A percentile compares a stretch with the other conserved stretches of the same genome.
These are phyloP conservation scores for Patiria miniata DNA, from an alignment of 35 echinoderm and acorn worm genomes.

Conservation along the genomic window DNA sequence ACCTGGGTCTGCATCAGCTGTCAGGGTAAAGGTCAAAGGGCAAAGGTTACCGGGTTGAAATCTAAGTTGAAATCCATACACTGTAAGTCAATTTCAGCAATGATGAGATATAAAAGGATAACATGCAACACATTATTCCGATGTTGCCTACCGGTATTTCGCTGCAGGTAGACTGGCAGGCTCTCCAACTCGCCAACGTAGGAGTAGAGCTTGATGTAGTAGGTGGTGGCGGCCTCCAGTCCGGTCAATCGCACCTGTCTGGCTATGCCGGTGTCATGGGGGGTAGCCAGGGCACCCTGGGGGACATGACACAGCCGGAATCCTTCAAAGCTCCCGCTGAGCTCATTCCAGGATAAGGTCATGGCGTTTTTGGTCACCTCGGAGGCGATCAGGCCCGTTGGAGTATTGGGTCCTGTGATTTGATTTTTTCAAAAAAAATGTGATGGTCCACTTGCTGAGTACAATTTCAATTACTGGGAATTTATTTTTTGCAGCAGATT, in stretches of 20 bases:
- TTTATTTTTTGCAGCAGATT: background rate
- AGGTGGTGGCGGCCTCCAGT: background rate
- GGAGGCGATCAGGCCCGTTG: background rate
- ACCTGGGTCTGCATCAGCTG: conserved; percentile 21
- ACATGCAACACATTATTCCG: background rate
- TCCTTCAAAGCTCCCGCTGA: background rate
- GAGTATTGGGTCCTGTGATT: conserved; percentile 17
- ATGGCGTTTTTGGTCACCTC: conserved; percentile 17
- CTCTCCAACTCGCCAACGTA: conserved; percentile 26
- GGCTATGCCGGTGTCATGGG: background rate
- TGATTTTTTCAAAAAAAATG: background rate
- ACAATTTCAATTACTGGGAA: background rate
- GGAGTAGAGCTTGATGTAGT: conserved; percentile 26
- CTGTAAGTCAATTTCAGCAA: background rate
- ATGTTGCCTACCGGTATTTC: background rate
- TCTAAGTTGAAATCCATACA: background rate
- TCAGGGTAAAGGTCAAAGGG: background rate
- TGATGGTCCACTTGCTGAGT: too few species aligned
- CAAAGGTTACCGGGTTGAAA: background rate
- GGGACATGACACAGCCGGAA: conserved; percentile 40
- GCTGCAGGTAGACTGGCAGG: background rate
- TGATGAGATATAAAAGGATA: background rate
- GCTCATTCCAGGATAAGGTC: background rate
- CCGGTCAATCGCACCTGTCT: conserved; percentile 16
- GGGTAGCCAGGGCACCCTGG: background rate